Evolutionary conservation across 2,797 vertebrate species (phyloP).

Genomic region (Pantherophis alleghaniensis): DNA sequence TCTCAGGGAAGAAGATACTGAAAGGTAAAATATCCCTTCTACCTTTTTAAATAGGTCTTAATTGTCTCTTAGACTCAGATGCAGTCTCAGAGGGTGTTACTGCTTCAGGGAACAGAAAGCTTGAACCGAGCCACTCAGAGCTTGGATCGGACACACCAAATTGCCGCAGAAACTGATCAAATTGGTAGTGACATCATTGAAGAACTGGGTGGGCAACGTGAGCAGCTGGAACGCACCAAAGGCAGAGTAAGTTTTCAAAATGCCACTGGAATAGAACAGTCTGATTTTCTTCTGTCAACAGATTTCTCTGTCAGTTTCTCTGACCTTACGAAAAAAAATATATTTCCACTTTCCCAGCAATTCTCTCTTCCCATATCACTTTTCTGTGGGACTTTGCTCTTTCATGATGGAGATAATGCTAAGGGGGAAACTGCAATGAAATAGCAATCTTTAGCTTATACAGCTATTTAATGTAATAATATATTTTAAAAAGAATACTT

Average conservation of each 20-base stretch:
- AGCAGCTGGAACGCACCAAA: slow-evolving; percentile 90
- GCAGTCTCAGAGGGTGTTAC: slow-evolving; percentile 87
- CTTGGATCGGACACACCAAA: slow-evolving; percentile 88
- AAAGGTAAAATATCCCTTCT: slow-evolving; percentile 17
- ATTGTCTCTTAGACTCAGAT: slow-evolving; percentile 76
- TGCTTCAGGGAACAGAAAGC: slow-evolving; percentile 89
- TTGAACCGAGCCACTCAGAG: slow-evolving; percentile 88
- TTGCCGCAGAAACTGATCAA: slow-evolving; percentile 89
- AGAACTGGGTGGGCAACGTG: slow-evolving; percentile 92
- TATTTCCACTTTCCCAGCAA: not conserved
- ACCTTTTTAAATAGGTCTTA: not conserved
- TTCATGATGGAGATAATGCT: not conserved
- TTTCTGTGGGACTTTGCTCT: not conserved
- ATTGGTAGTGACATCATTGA: slow-evolving; percentile 93
- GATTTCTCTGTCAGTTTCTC: not conserved
- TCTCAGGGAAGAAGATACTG: not conserved
- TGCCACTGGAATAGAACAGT: accelerated
- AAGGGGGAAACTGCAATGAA: too few species aligned
- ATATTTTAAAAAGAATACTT: not conserved
- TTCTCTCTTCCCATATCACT: not conserved
- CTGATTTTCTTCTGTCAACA: accelerated
- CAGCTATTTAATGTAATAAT: not conserved
- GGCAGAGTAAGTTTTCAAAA: slow-evolving; percentile 78
- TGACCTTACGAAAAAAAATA: not conserved
- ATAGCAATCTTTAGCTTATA: not conserved